A percentile compares a stretch with the other conserved stretches of the same genome.
Evolutionary conservation across 1,140 invertebrate genomes (phyloP).

Genomic region (Leptopilina boulardi): DNA sequence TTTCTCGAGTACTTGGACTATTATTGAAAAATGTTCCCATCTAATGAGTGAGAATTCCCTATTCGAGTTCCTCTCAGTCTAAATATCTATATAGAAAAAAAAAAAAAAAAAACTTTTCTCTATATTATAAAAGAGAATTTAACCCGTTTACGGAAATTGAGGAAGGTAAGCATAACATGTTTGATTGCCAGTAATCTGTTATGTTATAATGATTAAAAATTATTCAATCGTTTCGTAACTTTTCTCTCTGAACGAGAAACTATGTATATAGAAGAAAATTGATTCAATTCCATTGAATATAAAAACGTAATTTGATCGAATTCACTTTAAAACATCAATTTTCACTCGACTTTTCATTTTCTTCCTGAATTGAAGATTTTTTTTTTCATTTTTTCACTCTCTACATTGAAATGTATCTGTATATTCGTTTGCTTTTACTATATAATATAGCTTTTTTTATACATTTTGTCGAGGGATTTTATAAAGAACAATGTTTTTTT

Average conservation of each 20-base stretch:
- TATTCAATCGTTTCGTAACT: constrained; percentile 10
- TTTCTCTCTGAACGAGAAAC: too few relatives aligned
- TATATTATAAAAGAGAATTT: background rate
- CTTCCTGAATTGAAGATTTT: background rate
- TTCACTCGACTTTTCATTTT: background rate
- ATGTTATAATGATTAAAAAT: background rate
- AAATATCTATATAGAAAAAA: background rate
- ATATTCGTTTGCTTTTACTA: too few relatives aligned
- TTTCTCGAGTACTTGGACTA: background rate
- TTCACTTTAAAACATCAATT: background rate
- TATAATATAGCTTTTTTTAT: too few relatives aligned
- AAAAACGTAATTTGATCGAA: background rate
- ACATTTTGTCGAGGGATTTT: too few relatives aligned
- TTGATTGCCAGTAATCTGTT: background rate
- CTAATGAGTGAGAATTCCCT: background rate
- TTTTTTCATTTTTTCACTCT: background rate
- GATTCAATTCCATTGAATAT: background rate
- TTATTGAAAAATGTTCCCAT: background rate
- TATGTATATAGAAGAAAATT: background rate
- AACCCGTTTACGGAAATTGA: background rate
- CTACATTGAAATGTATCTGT: too few relatives aligned
- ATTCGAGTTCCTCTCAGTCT: background rate
- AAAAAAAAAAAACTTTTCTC: background rate
- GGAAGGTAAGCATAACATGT: background rate
- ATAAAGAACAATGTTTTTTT: too few relatives aligned